Base-by-base conservation (phyloP, 1,140 invertebrate species). In the Anoplolepis gracilipes region DNA sequence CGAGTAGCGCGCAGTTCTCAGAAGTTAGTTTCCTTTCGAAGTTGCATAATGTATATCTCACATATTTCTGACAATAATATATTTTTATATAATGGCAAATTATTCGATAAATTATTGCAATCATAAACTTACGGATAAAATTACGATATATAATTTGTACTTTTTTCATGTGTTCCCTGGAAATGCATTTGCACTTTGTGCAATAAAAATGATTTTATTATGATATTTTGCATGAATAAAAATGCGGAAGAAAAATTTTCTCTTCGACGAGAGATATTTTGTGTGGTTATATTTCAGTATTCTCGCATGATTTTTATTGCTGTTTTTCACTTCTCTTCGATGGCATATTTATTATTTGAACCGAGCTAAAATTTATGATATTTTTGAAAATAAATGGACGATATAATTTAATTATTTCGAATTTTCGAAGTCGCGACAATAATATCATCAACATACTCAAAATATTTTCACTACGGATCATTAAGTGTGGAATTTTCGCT, bases 391-490 rank as follows among this genome's bases (percentile, higher is more conserved):
- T 42, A 42, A 30, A 72, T 57, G 36, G 19, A 1, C 25, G 16
- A 70, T 30, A 19, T 72, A 72, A 59, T 72, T 82, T 22, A n/a
- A 59, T 82, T 82, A 72, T 57, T 81, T 57, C 19, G 77, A 57
- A 28, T 70, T 72, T 33, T 81, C 36, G 13, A 16, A 19, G 28
- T 2, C 19, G 22, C n/a, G 39, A 79, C 30, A 79, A 69, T 39
- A 72, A 81, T 72, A 55, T 13, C 8, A 42, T 22, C 13, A n/a
- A 42, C 59, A 57, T 57, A 49, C 39, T 72, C 13, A 28, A 82
- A 72, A 72, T 73, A 57, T n/a, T 82, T 82, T 72, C 25, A 82
- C 59, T 53, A 36, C 36, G 53, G 28, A 72, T 82, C 67, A 72
- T 53, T 81, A 70, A 81, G 53, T 53, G 53, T 22, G 78, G 49